Evolutionary conservation across 2,113 vertebrate genomes (phyloP).

Genomic region (Tenrec ecaudatus): DNA sequence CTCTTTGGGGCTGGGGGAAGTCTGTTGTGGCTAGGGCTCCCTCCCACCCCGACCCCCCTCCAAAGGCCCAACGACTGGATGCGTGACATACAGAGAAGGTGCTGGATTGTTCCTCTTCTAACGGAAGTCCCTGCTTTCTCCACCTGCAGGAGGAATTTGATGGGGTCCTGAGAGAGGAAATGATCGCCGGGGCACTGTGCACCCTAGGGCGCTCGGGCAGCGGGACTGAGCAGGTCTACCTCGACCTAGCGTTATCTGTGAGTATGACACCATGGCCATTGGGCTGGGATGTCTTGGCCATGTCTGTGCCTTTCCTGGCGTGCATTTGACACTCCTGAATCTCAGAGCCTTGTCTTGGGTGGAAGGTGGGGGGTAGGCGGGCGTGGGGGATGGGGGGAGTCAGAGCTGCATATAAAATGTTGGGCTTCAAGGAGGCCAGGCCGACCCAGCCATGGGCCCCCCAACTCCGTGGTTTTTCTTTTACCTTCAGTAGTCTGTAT

Average conservation of each 20-base stretch:
- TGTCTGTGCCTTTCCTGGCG: background rate
- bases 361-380: background rate
- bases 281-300: background rate
- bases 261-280: conserved; percentile 77
- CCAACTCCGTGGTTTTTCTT: conserved; percentile 61
- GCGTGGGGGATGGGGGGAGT: too few relatives aligned
- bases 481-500: conserved; percentile 55
- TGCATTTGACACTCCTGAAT: background rate
- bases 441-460: background rate
- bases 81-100: background rate
- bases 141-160: conserved; percentile 81
- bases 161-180: conserved; percentile 86
- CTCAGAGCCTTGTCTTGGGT: background rate
- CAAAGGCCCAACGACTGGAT: background rate
- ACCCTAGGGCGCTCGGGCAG: conserved; percentile 86
- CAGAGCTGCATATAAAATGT: background rate
- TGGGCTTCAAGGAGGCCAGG: conserved; percentile 11
- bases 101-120: background rate
- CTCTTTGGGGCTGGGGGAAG: background rate
- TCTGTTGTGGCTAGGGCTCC: background rate
- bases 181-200: conserved; percentile 85
- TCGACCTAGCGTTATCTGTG: conserved; percentile 90
- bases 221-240: conserved; percentile 89
- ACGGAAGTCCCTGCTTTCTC: background rate
- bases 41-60: too few relatives aligned